Percentiles rank a stretch among this genome's conserved stretches.
These are phyloP conservation scores for Leiothrix lutea DNA, from an alignment of 2,113 vertebrate genomes.

Conservation along the genomic window DNA sequence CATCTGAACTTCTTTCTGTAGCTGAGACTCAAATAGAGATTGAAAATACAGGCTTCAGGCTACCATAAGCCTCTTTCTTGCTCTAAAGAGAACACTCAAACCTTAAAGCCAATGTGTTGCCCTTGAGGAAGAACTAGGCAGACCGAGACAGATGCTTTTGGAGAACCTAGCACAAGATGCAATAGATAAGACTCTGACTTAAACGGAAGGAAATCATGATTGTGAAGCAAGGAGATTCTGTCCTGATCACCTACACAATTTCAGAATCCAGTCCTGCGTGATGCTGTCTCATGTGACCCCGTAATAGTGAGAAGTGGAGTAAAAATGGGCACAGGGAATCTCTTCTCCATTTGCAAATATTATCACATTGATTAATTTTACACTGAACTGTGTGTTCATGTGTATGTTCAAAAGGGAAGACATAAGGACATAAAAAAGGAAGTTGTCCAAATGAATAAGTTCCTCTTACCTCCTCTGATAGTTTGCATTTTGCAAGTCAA, in stretches of 20 bases:
- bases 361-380: not conserved
- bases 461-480: not conserved
- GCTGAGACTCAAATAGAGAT: not conserved
- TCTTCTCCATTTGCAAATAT: not conserved
- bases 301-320: not conserved
- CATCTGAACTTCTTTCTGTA: not conserved
- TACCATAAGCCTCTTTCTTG: not conserved
- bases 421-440: not conserved
- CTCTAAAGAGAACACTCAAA: not conserved
- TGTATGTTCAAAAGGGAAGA: not conserved
- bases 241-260: not conserved
- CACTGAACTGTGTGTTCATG: not conserved
- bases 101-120: not conserved
- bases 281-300: not conserved
- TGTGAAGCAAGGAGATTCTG: not conserved
- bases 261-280: not conserved
- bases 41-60: not conserved
- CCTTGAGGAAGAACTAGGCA: not conserved
- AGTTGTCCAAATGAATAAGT: not conserved
- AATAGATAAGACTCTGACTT: not conserved
- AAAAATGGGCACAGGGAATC: not conserved
- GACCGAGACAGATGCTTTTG: not conserved
- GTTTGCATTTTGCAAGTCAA: not conserved
- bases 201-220: not conserved
- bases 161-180: not conserved